These are phyloP conservation scores for Bombus huntii DNA, from an alignment of 1,140 invertebrate genomes.

Conservation along the genomic window DNA sequence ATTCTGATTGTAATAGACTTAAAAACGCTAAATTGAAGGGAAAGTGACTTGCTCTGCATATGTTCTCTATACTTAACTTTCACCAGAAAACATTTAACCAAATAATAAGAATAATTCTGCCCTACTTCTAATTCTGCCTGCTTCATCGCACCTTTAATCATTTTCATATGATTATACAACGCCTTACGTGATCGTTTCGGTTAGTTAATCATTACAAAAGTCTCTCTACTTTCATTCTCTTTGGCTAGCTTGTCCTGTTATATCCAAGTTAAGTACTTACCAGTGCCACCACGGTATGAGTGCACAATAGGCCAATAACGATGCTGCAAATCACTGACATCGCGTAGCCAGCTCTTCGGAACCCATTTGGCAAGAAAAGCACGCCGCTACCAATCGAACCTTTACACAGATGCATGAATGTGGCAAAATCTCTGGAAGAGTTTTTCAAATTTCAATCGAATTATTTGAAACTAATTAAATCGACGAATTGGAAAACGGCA, in stretches of 20 bases:
- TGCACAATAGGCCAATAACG: slow-evolving; percentile 79
- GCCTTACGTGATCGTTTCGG: not conserved
- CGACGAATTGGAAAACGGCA: too few species aligned
- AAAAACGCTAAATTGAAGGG: not conserved
- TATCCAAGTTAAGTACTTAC: not conserved
- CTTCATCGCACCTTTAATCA: not conserved
- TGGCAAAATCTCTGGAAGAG: slow-evolving; percentile 76
- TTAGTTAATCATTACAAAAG: not conserved
- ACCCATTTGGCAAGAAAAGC: slow-evolving; percentile 84
- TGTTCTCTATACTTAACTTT: not conserved
- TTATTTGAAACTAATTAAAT: too few species aligned
- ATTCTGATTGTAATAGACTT: not conserved
- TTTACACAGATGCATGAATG: slow-evolving; percentile 83
- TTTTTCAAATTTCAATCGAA: not conserved
- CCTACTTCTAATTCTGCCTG: not conserved
- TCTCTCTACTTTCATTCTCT: not conserved
- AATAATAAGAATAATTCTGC: too few species aligned
- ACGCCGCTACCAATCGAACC: slow-evolving; percentile 85
- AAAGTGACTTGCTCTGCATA: not conserved
- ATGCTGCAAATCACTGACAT: slow-evolving; percentile 80
- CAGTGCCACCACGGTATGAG: slow-evolving; percentile 79
- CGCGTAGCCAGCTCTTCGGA: slow-evolving; percentile 84
- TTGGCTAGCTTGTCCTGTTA: not conserved
- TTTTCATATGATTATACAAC: not conserved
- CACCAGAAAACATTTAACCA: not conserved